A percentile compares a stretch with the other conserved stretches of the same genome.
Evolutionary conservation across 1,140 invertebrate species (phyloP).

Genomic region (Ctenoplectra terminalis): DNA sequence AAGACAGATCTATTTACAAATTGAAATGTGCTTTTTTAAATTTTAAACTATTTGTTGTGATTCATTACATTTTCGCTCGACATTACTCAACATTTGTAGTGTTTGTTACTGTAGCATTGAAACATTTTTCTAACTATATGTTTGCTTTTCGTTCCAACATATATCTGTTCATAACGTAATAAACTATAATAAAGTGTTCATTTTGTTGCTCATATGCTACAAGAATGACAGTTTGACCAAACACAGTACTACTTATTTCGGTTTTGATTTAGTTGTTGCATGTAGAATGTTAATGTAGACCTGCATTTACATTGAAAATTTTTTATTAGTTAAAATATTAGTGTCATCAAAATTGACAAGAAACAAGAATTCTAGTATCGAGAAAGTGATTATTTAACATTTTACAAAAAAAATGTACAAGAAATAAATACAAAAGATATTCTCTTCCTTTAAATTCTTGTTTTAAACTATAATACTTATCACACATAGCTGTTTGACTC

Average conservation of each 20-base stretch:
- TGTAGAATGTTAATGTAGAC: conserved; percentile 66
- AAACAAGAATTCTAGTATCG: conserved; percentile 15
- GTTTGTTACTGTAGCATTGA: not conserved
- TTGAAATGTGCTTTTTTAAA: not conserved
- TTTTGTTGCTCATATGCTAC: conserved; percentile 30
- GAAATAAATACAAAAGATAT: no score
- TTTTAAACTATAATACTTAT: no score
- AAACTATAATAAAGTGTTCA: conserved; percentile 35
- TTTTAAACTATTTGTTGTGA: not conserved
- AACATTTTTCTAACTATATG: conserved; percentile 22
- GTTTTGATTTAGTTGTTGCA: conserved; percentile 55
- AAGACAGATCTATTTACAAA: not conserved
- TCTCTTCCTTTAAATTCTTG: no score
- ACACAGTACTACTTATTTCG: conserved; percentile 8
- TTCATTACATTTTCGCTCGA: not conserved
- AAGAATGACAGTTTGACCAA: conserved; percentile 16
- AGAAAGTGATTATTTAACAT: not conserved
- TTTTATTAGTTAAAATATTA: conserved; percentile 15
- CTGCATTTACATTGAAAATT: conserved; percentile 5
- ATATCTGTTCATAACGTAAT: not conserved
- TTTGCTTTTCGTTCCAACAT: not conserved
- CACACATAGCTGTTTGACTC: not conserved
- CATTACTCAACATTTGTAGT: not conserved
- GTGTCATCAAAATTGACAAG: not conserved
- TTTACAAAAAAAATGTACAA: not conserved